Percentiles rank a stretch among this genome's conserved stretches.
These are phyloP conservation scores for Apteryx owenii DNA, from an alignment of 2,113 vertebrate genomes.

Conservation along the genomic window DNA sequence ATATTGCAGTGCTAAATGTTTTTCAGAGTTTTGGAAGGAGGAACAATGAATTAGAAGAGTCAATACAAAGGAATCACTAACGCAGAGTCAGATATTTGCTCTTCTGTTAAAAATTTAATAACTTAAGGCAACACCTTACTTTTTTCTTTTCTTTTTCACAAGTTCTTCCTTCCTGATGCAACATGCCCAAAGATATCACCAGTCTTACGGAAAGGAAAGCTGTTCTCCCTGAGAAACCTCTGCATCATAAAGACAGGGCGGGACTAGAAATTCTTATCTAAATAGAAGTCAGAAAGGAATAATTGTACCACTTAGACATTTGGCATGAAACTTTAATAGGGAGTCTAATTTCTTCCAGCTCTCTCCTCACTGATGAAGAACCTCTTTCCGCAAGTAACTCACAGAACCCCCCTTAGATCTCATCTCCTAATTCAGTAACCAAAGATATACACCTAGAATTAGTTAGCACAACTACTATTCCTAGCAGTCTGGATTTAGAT, in stretches of 20 bases:
- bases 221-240: not conserved
- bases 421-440: not conserved
- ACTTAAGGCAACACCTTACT: not conserved
- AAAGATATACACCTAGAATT: not conserved
- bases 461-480: not conserved
- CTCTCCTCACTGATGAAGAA: not conserved
- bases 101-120: not conserved
- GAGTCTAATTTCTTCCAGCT: not conserved
- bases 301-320: not conserved
- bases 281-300: not conserved
- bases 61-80: not conserved
- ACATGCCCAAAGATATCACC: not conserved
- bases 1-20: not conserved
- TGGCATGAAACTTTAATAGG: not conserved
- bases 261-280: not conserved
- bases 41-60: not conserved
- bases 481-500: not conserved
- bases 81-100: not conserved
- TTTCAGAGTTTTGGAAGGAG: not conserved
- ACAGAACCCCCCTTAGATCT: not conserved
- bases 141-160: not conserved
- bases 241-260: not conserved
- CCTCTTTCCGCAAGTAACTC: not conserved
- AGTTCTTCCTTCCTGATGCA: not conserved
- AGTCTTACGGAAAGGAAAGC: not conserved